Conservation (phyloP, 2,797 vertebrate species). For the Telmatherina bonti region DNA sequence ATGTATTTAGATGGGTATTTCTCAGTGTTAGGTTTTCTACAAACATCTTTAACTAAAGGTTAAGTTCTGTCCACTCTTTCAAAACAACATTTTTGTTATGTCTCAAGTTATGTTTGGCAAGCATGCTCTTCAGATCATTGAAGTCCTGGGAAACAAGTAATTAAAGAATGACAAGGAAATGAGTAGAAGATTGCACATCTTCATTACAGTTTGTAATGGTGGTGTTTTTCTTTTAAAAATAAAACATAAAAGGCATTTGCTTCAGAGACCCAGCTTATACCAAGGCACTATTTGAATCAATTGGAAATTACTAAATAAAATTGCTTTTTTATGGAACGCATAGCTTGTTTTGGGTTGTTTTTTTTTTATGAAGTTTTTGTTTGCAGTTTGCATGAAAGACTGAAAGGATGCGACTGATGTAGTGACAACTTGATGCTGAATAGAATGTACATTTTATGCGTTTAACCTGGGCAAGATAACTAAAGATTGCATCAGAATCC, state of each 20-base stretch:
- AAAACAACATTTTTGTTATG: slow-evolving; percentile 20
- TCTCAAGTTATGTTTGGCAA: slow-evolving; percentile 5
- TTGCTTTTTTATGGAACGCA: background rate
- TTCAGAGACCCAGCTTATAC: background rate
- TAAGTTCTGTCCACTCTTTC: slow-evolving; percentile 33
- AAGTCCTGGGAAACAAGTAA: background rate
- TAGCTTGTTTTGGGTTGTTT: background rate
- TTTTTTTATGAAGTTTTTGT: background rate
- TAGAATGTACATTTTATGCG: background rate
- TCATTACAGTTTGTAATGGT: background rate
- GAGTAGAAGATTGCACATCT: background rate
- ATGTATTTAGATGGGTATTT: slow-evolving; percentile 24
- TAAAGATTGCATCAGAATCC: background rate
- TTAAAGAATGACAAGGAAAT: background rate
- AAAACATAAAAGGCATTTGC: background rate
- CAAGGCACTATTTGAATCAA: slow-evolving; percentile 2
- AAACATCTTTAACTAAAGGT: slow-evolving; percentile 47
- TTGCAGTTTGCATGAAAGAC: background rate
- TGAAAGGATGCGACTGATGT: background rate
- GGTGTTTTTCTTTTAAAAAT: background rate
- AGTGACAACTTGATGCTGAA: too few relatives aligned
- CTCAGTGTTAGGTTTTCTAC: slow-evolving; percentile 51
- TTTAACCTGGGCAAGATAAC: background rate
- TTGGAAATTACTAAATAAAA: slow-evolving; percentile 13
- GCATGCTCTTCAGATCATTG: background rate